Percentiles rank a stretch among this genome's conserved stretches.
Evolutionary conservation across 2,113 vertebrate genomes (phyloP).

Genomic region (Guaruba guarouba): DNA sequence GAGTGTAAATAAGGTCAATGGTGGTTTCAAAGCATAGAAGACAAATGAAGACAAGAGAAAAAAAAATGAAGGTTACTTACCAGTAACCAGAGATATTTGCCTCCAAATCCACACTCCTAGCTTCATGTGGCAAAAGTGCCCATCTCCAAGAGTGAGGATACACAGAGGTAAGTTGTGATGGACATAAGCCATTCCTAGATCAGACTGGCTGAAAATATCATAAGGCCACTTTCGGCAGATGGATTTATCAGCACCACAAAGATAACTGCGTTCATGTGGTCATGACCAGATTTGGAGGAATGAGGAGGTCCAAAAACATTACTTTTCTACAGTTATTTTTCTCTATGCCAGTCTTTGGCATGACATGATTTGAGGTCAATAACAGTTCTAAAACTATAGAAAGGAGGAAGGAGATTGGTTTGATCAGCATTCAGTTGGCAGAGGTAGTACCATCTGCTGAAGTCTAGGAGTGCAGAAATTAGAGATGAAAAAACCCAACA

Average conservation of each 20-base stretch:
- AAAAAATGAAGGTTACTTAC: slow-evolving; percentile 56
- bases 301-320: background rate
- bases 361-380: slow-evolving; percentile 4
- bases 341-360: slow-evolving; percentile 2
- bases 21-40: slow-evolving; percentile 62
- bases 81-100: slow-evolving; percentile 57
- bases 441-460: slow-evolving; percentile 48
- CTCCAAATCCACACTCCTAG: slow-evolving; percentile 58
- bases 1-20: slow-evolving; percentile 51
- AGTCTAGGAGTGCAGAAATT: slow-evolving; percentile 68
- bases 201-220: slow-evolving; percentile 28
- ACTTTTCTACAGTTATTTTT: slow-evolving; percentile 42
- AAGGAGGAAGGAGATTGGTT: slow-evolving; percentile 20
- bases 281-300: slow-evolving; percentile 25
- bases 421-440: slow-evolving; percentile 26
- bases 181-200: slow-evolving; percentile 48
- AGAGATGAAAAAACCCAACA: slow-evolving; percentile 56
- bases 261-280: slow-evolving; percentile 5
- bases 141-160: slow-evolving; percentile 57
- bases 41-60: slow-evolving; percentile 67
- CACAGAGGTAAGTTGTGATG: slow-evolving; percentile 27
- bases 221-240: slow-evolving; percentile 25
- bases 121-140: slow-evolving; percentile 39
- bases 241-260: slow-evolving; percentile 5
- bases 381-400: background rate